Percentiles rank a stretch among this genome's conserved stretches.
Conservation (phyloP, 2,888 invertebrate genomes). For the Emmelina monodactyla region DNA sequence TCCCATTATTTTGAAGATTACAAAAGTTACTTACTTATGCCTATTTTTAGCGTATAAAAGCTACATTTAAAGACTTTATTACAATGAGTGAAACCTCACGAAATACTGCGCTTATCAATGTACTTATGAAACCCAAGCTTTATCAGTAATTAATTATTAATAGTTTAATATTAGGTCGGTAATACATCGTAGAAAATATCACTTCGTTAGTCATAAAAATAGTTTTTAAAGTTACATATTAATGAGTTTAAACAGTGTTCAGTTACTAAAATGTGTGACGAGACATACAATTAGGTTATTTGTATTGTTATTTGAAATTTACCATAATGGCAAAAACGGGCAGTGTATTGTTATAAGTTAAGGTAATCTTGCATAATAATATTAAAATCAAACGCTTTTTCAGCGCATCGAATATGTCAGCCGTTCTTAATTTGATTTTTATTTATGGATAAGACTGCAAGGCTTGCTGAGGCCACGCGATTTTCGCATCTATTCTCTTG, state of each 20-base stretch:
- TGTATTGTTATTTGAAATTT: too few relatives aligned
- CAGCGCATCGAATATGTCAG: too few relatives aligned
- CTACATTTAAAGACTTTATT: constrained; percentile 39
- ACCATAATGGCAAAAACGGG: too few relatives aligned
- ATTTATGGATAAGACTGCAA: constrained; percentile 47
- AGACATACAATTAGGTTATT: too few relatives aligned
- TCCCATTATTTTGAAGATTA: constrained; percentile 32
- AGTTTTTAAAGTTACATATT: too few relatives aligned
- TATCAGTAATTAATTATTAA: constrained; percentile 25
- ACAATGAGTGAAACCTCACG: constrained; percentile 37
- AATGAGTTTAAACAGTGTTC: too few relatives aligned
- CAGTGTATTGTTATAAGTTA: too few relatives aligned
- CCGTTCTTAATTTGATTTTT: too few relatives aligned
- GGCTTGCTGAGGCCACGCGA: constrained; percentile 88
- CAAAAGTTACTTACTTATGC: constrained; percentile 29
- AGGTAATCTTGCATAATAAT: too few relatives aligned
- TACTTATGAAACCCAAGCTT: constrained; percentile 34
- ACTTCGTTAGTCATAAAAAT: constrained; percentile 52
- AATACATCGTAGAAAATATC: constrained; percentile 54
- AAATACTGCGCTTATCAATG: constrained; percentile 47
- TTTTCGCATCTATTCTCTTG: constrained; percentile 95
- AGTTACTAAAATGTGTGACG: too few relatives aligned
- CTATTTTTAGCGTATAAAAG: constrained; percentile 48
- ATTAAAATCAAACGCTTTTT: too few relatives aligned
- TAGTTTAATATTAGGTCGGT: constrained; percentile 33